Base-by-base conservation (phyloP, 2,888 invertebrate species). In the Ceraclea dissimilis region DNA sequence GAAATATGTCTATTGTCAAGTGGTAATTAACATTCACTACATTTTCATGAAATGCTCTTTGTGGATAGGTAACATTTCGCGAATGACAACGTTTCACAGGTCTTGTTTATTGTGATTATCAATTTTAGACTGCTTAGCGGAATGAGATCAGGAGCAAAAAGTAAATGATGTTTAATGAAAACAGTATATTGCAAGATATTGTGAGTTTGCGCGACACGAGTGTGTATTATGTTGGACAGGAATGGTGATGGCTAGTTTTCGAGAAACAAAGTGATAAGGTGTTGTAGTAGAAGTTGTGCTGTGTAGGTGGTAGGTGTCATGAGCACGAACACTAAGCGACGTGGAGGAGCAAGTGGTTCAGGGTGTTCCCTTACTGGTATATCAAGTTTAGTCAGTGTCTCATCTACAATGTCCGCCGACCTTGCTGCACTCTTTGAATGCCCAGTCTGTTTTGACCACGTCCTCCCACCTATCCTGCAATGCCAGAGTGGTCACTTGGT, bases 381-480 rank as follows among this genome's bases (percentile, higher is more conserved):
- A 51, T 52, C 57, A 19, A 33, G 54, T 47, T 54, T 57, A 22
- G 56, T 57, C 49, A 57, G 50, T 51, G 56, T 54, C 10, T 52
- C 83, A 22, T 79, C 81, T 63, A 82, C 82, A 68, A 84, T 88
- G 75, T 88, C 90, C 52, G 87, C 91, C 66, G 93, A 94, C 73
- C 77, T 94, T 68, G 92, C 93, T 62, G 91, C 92, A 61, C 79
- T 94, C 52, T 94, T 94, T 71, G 94, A 94, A 73, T 94, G 94
- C 73, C 94, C 94, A 34, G 99, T 99, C 63, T 99, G 99, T 76
- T 97, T 99, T 74, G 99, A 99, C 76, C 98, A 97, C 81, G 98
- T 98, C 63, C 79, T 99, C 69, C 99, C 99, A 63, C 99, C 99
- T 39, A 99, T 99, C 67, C 81, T 97, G 71, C 98, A 98, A 74